Evolutionary conservation across 64 coral and sea anemone species (phyloP).

Genomic region (Porites lutea): DNA sequence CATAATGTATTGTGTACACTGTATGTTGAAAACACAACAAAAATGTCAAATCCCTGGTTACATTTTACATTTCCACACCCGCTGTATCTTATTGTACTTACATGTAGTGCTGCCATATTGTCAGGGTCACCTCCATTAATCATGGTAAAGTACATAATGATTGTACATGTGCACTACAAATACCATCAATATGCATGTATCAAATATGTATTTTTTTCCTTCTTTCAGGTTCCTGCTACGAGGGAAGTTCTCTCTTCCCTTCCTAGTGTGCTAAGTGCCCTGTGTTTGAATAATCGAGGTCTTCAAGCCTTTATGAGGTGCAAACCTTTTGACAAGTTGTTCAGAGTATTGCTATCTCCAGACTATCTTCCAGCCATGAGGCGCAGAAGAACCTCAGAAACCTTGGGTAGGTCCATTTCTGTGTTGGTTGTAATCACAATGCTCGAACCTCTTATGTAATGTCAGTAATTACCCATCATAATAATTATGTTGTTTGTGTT

Average conservation of each 20-base stretch:
- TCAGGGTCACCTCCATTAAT: too few species aligned
- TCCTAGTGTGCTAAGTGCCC: slow-evolving; percentile 93
- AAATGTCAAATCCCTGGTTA: too few species aligned
- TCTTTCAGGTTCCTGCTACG: slow-evolving; percentile 86
- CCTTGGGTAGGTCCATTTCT: slow-evolving; percentile 51
- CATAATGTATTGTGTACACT: too few species aligned
- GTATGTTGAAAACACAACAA: too few species aligned
- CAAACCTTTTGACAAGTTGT: slow-evolving; percentile 97
- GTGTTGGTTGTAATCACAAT: neutral
- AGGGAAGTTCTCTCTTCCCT: slow-evolving; percentile 92
- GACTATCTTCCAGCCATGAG: slow-evolving; percentile 99
- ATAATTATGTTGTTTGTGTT: too few species aligned
- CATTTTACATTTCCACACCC: too few species aligned
- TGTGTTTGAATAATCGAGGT: slow-evolving; percentile 95
- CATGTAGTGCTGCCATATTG: too few species aligned
- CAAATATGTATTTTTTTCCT: neutral
- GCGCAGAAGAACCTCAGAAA: slow-evolving; percentile 82
- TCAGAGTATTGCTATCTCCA: slow-evolving; percentile 89
- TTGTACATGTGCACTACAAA: too few species aligned
- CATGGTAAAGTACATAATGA: too few species aligned
- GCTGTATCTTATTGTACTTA: too few species aligned
- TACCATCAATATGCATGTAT: too few species aligned
- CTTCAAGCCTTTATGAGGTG: slow-evolving; percentile 98
- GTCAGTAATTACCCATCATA: too few species aligned
- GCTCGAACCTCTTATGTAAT: neutral